These are phyloP conservation scores for Crocuta crocuta DNA, from an alignment of 2,113 vertebrate genomes.

Conservation along the genomic window DNA sequence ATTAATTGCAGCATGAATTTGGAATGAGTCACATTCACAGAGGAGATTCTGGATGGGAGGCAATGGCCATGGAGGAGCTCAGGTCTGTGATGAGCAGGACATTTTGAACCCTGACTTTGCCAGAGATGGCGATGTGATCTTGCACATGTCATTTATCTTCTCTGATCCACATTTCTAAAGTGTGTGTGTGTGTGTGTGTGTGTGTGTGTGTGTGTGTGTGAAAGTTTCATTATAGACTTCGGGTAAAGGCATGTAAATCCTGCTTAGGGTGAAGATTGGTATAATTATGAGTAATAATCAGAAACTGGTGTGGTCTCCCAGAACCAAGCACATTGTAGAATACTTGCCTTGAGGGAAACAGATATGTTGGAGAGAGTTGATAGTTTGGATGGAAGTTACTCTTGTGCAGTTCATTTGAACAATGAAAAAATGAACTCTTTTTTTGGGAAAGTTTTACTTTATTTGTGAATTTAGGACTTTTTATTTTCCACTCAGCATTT, in stretches of 20 bases:
- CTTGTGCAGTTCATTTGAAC: background rate
- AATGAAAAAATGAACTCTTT: background rate
- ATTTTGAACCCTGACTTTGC: background rate
- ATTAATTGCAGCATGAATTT: background rate
- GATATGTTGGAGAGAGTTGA: accelerated
- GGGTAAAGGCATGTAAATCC: background rate
- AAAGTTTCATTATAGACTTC: background rate
- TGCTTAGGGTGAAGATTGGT: background rate
- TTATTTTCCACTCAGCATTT: background rate
- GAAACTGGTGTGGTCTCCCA: background rate
- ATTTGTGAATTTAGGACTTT: background rate
- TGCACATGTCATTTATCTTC: background rate
- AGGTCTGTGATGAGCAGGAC: background rate
- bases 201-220: background rate
- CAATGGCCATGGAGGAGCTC: background rate
- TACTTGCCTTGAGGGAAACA: background rate
- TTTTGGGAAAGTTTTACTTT: background rate
- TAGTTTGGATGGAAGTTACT: background rate
- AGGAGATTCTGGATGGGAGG: background rate
- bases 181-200: background rate
- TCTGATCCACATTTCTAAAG: background rate
- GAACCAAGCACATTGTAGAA: background rate
- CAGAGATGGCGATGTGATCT: background rate
- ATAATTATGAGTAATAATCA: background rate
- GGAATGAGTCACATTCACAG: background rate